These are phyloP conservation scores for Chirona hameri DNA, from an alignment of 2,888 invertebrate species.

Conservation along the genomic window DNA sequence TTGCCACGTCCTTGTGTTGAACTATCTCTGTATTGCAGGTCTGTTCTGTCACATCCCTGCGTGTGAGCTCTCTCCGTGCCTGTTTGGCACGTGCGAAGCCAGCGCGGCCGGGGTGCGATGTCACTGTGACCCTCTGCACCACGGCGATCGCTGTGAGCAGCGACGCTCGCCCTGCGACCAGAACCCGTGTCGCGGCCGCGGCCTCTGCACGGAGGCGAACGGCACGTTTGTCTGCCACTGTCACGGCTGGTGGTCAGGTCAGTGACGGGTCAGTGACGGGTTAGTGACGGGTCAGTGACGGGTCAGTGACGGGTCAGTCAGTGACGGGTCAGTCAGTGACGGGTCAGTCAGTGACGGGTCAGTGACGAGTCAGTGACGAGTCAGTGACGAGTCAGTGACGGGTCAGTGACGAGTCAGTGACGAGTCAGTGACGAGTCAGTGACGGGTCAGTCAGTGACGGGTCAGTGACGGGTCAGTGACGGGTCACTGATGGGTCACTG, in stretches of 20 bases:
- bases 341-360: too few relatives aligned
- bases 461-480: too few relatives aligned
- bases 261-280: too few relatives aligned
- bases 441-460: too few relatives aligned
- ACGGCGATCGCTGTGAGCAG: not conserved
- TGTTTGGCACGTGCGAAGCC: conserved; percentile 53
- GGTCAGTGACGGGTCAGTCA: too few relatives aligned
- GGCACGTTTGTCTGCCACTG: conserved; percentile 64
- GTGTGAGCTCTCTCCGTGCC: conserved; percentile 68
- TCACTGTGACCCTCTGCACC: not conserved
- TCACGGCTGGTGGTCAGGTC: conserved; percentile 72
- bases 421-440: too few relatives aligned
- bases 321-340: too few relatives aligned
- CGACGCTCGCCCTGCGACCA: conserved; percentile 59
- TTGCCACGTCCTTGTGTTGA: not conserved
- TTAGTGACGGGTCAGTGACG: too few relatives aligned
- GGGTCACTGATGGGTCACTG: too few relatives aligned
- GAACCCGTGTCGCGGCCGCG: conserved; percentile 69
- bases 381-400: too few relatives aligned
- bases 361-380: too few relatives aligned
- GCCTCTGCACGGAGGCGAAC: conserved; percentile 64
- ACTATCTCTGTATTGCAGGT: conserved; percentile 55
- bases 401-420: too few relatives aligned
- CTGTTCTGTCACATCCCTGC: conserved; percentile 70
- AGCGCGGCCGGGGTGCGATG: not conserved